Base-by-base conservation (phyloP, 2,797 vertebrate species). In the Ctenosaura bakeri region DNA sequence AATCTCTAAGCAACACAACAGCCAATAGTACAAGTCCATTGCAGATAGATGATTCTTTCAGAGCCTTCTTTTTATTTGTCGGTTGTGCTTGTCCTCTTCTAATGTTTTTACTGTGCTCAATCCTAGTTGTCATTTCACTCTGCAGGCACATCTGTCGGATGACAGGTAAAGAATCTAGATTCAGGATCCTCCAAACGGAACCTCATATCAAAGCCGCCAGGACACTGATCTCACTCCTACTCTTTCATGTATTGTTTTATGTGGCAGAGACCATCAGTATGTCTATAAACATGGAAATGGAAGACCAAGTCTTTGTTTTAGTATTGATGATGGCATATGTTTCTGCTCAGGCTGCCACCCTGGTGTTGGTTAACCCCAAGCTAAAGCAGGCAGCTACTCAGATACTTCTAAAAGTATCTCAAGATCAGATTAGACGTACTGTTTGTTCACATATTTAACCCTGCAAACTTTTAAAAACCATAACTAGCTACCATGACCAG, bases 221-320 rank as follows among this genome's bases (percentile, higher is more conserved):
- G 56, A 64, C 81, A 12, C 59, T 83, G 20, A 38, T 84, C 26
- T 84, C 18, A 6, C 82, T 84, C 38, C 79, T 81, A 22, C 6
- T 69, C 62, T 42, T 83, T 38, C 42, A 83, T 35, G 22, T 64
- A 24, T 83, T 22, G 24, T 79, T 46, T 52, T 46, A 46, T 52
- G 2, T 79, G 38, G 26, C 10, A 46, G 18, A 79, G 8, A 46
- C 8, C 12, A 4, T 52, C 20, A 13, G 9, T 29, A 1, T 79
- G 12, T 50, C 24, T 29, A 4, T 79, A 79, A 14, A 42, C 14
- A 20, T 42, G 1, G 4, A 14, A 5, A 22, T 3, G 29, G 29
- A 74, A 74, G 13, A 0, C 2, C 0, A 35, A 1, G 0, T 50
- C 3, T 69, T 9, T 52, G 4, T 29, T 35, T 9, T 3, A 29